Evolutionary conservation across 2,113 vertebrate species (phyloP).

Genomic region (Neodontobutis hainanensis): DNA sequence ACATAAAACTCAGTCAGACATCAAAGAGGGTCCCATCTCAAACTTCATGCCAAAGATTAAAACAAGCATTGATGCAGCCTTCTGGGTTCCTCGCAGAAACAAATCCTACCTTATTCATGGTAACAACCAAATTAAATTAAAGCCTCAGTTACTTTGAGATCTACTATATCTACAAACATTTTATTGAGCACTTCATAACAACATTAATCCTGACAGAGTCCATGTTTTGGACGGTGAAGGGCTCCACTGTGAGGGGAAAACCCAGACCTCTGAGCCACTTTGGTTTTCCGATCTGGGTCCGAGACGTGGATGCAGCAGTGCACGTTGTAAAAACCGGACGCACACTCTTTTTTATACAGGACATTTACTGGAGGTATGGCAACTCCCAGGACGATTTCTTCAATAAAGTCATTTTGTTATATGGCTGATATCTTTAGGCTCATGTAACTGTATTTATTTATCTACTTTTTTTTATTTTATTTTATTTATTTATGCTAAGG

Average conservation of each 20-base stretch:
- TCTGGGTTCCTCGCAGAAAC: conserved; percentile 73
- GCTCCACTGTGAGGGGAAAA: conserved; percentile 66
- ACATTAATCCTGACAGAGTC: conserved; percentile 57
- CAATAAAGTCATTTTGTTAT: not conserved
- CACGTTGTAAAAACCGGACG: conserved; percentile 71
- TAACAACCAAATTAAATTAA: conserved; percentile 30
- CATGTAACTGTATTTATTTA: too few relatives aligned
- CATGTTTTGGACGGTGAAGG: conserved; percentile 77
- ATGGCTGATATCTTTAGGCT: not conserved
- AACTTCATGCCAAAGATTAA: conserved; percentile 80
- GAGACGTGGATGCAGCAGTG: conserved; percentile 76
- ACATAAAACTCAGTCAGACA: conserved; percentile 66
- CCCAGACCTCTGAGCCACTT: conserved; percentile 70
- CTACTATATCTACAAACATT: not conserved
- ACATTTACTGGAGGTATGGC: conserved; percentile 79
- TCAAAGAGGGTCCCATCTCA: conserved; percentile 77
- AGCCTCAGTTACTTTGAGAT: too few relatives aligned
- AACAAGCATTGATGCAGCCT: conserved; percentile 77
- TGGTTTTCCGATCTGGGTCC: conserved; percentile 74
- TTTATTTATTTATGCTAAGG: too few relatives aligned
- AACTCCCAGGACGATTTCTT: not conserved
- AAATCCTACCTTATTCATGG: conserved; percentile 78
- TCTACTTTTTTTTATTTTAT: too few relatives aligned
- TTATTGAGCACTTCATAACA: not conserved
- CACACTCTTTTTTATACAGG: conserved; percentile 78